Base-by-base conservation (phyloP, 2,113 vertebrate species). In the Callocephalon fimbriatum region DNA sequence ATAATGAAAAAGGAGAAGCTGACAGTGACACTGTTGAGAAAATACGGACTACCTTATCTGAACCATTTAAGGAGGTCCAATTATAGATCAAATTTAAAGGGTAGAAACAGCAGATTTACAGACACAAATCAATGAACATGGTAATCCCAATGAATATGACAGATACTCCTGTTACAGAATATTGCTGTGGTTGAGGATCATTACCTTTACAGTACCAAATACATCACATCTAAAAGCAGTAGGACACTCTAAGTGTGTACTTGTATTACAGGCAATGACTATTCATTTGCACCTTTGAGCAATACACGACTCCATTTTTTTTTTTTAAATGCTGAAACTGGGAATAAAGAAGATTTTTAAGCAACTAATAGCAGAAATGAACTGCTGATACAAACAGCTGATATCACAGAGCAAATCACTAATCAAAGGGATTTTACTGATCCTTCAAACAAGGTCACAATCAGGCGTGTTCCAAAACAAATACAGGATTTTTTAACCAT, bases 61-160 rank as follows among this genome's bases (percentile, higher is more conserved):
- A 99, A 99, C 99, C 99, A 99, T 99, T 99, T 99, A 99, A 98
- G 98, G 98, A 98, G 98, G 98, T 97, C 99, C 99, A 99, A 99
- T 99, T 99, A 99, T 98, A 98, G 99, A 99, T 98, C 98, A 97
- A 97, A 98, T 98, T 98, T 98, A 98, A 98, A 98, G 97, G 97
- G 98, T 96, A 98, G 98, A 98, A 98, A 98, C 97, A 96, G 98
- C 98, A 98, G 98, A 98, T 99, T 99, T 98, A 98, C 98, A 98
- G 99, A 98, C 99, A 99, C 99, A 99, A 99, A 99, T 99, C 99
- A 99, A 99, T 99, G 98, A 98, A 97, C 98, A 95, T 95, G 97
- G 98, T 98, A 98, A 99, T 98, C 98, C 98, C 98, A 88, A 99
- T 98, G 98, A 98, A 99, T 99, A 98, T 99, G 99, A 99, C 99